phyloP scores from a whole-genome alignment of 2,113 vertebrate genomes.

The Ifrita kowaldi region DNA sequence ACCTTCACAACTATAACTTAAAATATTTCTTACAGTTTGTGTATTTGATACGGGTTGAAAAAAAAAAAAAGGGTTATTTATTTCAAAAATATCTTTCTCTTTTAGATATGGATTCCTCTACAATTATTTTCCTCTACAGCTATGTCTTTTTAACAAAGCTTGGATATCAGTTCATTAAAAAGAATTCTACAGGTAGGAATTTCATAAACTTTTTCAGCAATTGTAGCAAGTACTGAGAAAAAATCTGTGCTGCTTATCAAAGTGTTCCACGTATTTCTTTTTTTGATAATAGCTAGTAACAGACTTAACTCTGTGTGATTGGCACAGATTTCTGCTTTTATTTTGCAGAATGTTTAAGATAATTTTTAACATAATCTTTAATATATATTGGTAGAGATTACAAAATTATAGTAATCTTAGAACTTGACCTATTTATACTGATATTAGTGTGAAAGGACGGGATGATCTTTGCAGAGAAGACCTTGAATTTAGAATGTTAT shows the following conservation, averaged over 20 bases:
- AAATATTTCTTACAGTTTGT: neutral
- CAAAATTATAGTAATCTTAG: neutral
- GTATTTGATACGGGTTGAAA: neutral
- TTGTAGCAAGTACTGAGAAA: neutral
- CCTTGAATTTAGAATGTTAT: neutral
- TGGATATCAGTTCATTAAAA: neutral
- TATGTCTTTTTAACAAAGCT: neutral
- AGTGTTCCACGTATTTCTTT: neutral
- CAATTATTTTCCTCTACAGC: neutral
- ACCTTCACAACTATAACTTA: neutral
- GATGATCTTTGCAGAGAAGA: neutral
- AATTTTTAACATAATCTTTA: neutral
- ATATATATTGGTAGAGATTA: neutral
- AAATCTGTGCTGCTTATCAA: neutral
- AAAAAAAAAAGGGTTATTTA: neutral
- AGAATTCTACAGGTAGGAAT: neutral
- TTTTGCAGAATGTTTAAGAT: neutral
- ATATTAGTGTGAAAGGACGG: neutral
- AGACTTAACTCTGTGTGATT: neutral
- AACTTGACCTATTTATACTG: neutral
- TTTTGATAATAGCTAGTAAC: neutral
- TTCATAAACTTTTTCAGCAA: neutral
- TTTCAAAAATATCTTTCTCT: neutral
- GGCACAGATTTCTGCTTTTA: neutral
- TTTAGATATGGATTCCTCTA: neutral